Conservation (phyloP, 2,797 vertebrate species). For the Australoheros facetus region DNA sequence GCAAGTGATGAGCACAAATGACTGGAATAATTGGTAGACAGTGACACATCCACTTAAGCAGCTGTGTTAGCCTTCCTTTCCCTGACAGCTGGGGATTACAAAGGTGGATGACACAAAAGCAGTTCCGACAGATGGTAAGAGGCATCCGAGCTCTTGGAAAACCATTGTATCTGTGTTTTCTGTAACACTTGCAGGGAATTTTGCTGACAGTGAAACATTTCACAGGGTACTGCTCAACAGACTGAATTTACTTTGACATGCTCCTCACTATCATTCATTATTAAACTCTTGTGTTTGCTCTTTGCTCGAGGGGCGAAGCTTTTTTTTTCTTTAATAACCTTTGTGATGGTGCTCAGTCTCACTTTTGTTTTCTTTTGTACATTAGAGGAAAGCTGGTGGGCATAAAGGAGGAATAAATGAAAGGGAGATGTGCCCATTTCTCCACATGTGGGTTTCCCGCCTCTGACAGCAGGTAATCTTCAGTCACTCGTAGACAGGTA, state of each 20-base stretch:
- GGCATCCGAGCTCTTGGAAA: conserved; percentile 5
- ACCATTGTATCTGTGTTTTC: conserved; percentile 28
- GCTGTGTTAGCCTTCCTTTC: conserved; percentile 19
- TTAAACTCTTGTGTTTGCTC: conserved; percentile 58
- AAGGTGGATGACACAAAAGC: conserved; percentile 47
- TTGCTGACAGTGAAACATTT: conserved; percentile 45
- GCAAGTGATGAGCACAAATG: conserved; percentile 57
- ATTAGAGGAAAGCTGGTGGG: conserved; percentile 17
- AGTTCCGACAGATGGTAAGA: conserved; percentile 25
- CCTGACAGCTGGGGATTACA: conserved; percentile 64
- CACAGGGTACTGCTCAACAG: conserved; percentile 33
- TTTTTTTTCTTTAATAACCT: conserved; percentile 60
- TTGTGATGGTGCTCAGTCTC: conserved; percentile 42
- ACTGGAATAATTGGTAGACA: conserved; percentile 68
- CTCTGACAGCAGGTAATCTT: conserved; percentile 44
- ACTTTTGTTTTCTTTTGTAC: conserved; percentile 45
- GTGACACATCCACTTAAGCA: conserved; percentile 58
- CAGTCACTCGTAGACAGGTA: conserved; percentile 28
- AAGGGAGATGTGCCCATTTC: neutral
- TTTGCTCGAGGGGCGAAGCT: conserved; percentile 42
- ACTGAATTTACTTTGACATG: conserved; percentile 56
- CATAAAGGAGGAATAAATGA: conserved; percentile 69
- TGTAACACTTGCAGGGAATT: conserved; percentile 24
- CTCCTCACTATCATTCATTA: conserved; percentile 62
- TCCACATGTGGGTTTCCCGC: conserved; percentile 24